phyloP scores from a whole-genome alignment of 1,140 invertebrate species.

The Bombus turneri region DNA sequence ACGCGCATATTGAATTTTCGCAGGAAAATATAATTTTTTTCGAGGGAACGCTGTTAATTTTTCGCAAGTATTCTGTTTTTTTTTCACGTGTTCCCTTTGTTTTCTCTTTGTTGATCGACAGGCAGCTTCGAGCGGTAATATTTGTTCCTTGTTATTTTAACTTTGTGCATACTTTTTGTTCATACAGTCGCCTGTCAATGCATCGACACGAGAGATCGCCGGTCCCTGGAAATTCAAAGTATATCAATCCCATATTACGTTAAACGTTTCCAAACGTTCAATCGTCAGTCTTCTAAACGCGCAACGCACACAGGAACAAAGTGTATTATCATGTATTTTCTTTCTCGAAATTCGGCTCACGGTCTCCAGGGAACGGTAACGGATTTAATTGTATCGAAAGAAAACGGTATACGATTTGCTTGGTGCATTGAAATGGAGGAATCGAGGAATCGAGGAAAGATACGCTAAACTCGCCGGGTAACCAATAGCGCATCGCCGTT shows the following conservation, averaged over 20 bases:
- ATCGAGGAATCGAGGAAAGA: not conserved
- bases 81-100: not conserved
- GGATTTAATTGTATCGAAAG: not conserved
- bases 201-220: slow-evolving; percentile 4
- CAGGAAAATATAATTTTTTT: not conserved
- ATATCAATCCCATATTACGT: not conserved
- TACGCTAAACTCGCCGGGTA: not conserved
- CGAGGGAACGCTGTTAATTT: not conserved
- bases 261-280: not conserved
- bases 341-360: not conserved
- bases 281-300: slow-evolving; percentile 1
- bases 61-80: not conserved
- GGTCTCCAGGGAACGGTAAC: not conserved
- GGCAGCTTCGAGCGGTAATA: not conserved
- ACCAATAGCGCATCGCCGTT: not conserved
- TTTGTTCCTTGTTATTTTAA: not conserved
- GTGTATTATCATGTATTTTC: not conserved
- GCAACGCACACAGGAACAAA: too few species aligned
- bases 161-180: not conserved
- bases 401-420: not conserved
- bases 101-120: not conserved
- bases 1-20: not conserved
- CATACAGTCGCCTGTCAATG: not conserved
- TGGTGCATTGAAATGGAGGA: not conserved
- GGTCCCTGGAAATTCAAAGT: not conserved